Conservation (phyloP, 1,140 invertebrate genomes). For the Aphaenogaster floridana region DNA sequence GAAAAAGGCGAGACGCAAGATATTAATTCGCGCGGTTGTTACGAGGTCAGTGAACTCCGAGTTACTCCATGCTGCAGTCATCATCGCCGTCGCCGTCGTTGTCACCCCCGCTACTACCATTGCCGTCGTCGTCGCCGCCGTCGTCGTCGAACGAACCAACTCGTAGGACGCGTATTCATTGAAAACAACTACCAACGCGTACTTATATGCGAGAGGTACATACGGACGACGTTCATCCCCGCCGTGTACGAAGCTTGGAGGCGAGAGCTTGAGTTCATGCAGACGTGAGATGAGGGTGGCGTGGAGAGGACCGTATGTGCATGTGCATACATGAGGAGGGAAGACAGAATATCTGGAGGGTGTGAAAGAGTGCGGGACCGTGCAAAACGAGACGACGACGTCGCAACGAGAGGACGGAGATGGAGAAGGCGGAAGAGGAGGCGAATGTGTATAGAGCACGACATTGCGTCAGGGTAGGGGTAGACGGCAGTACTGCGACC, state of each 20-base stretch:
- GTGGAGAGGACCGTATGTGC: slow-evolving; percentile 65
- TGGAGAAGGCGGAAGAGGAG: slow-evolving; percentile 33
- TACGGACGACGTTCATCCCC: slow-evolving; percentile 33
- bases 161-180: slow-evolving; percentile 78
- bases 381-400: slow-evolving; percentile 76
- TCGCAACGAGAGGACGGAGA: slow-evolving; percentile 15
- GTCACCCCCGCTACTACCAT: neutral
- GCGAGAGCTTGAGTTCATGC: slow-evolving; percentile 34
- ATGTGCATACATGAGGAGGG: slow-evolving; percentile 68
- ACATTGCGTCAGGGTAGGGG: slow-evolving; percentile 33
- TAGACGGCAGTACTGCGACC: slow-evolving; percentile 46
- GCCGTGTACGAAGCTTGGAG: slow-evolving; percentile 15
- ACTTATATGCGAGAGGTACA: slow-evolving; percentile 47
- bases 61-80: slow-evolving; percentile 70
- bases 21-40: slow-evolving; percentile 82
- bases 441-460: slow-evolving; percentile 50
- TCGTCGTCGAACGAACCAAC: slow-evolving; percentile 74
- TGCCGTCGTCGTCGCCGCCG: slow-evolving; percentile 7
- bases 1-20: slow-evolving; percentile 55
- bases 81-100: slow-evolving; percentile 50
- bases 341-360: slow-evolving; percentile 78
- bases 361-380: slow-evolving; percentile 79
- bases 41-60: slow-evolving; percentile 81
- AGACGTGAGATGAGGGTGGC: slow-evolving; percentile 38
- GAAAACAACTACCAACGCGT: slow-evolving; percentile 69